Percentiles rank a stretch among this genome's conserved stretches.
These are phyloP conservation scores for Tenthredo mesomela DNA, from an alignment of 2,888 invertebrate species.

Conservation along the genomic window DNA sequence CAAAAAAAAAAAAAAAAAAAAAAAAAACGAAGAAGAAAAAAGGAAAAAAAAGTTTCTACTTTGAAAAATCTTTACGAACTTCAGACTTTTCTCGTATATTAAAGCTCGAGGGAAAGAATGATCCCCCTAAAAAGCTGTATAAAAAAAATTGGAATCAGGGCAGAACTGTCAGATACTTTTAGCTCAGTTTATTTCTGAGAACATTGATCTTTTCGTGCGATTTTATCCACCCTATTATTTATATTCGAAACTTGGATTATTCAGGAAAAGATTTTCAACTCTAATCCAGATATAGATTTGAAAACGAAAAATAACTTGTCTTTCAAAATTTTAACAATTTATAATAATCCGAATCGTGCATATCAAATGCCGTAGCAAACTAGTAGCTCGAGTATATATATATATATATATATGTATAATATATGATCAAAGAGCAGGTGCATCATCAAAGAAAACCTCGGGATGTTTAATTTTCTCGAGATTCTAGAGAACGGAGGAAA, in stretches of 20 bases:
- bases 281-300: neutral
- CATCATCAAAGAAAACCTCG: conserved; percentile 4
- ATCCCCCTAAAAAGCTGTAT: neutral
- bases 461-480: conserved; percentile 17
- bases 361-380: neutral
- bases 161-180: neutral
- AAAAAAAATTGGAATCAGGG: neutral
- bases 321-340: neutral
- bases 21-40: too few relatives aligned
- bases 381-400: neutral
- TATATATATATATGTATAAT: neutral
- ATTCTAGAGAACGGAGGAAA: neutral
- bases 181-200: neutral
- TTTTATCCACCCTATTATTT: neutral
- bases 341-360: neutral
- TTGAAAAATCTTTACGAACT: neutral
- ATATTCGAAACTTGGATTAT: neutral
- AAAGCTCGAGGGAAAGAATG: neutral
- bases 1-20: neutral
- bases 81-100: neutral
- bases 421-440: conserved; percentile 4
- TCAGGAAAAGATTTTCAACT: neutral
- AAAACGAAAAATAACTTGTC: neutral
- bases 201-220: neutral
- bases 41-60: neutral